Conservation (phyloP, 1,140 invertebrate species). For the Aethina tumida region DNA sequence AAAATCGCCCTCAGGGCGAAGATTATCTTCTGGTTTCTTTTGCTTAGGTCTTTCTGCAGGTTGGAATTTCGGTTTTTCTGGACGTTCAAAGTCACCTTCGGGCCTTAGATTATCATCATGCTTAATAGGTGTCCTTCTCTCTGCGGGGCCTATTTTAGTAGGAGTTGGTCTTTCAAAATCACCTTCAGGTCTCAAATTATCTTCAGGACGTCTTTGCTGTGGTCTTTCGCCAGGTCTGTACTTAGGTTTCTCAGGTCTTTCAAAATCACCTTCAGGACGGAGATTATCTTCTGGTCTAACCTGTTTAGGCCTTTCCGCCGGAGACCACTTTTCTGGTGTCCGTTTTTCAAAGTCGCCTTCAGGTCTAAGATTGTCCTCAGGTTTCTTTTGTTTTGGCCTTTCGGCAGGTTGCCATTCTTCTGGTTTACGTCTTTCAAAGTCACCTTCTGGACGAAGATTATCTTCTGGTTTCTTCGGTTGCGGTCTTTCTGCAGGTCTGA, state of each 20-base stretch:
- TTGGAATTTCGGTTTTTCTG: slow-evolving; percentile 36
- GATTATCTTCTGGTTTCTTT: slow-evolving; percentile 51
- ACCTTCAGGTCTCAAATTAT: slow-evolving; percentile 49
- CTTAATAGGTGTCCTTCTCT: slow-evolving; percentile 40
- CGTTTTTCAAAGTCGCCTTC: slow-evolving; percentile 43
- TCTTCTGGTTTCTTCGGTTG: slow-evolving; percentile 41
- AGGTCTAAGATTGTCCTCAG: slow-evolving; percentile 39
- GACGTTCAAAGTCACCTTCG: slow-evolving; percentile 47
- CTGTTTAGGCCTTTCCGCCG: slow-evolving; percentile 37
- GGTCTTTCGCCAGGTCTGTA: slow-evolving; percentile 44
- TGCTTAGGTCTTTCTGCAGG: slow-evolving; percentile 47
- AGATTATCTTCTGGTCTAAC: slow-evolving; percentile 41
- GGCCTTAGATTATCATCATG: slow-evolving; percentile 51
- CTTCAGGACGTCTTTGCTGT: slow-evolving; percentile 43
- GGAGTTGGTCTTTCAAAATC: slow-evolving; percentile 43
- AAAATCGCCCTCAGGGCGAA: slow-evolving; percentile 50
- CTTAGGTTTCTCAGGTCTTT: slow-evolving; percentile 38
- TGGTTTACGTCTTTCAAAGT: slow-evolving; percentile 36
- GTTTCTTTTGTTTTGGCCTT: slow-evolving; percentile 33
- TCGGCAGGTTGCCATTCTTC: slow-evolving; percentile 33
- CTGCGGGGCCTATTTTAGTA: slow-evolving; percentile 35
- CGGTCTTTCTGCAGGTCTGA: slow-evolving; percentile 35
- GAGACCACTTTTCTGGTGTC: slow-evolving; percentile 32
- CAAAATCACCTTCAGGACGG: slow-evolving; percentile 49
- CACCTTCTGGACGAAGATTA: slow-evolving; percentile 48